Evolutionary conservation across 1,140 invertebrate genomes (phyloP), one percentile per base, ranked within the genome.

Genomic region (Heterodera carotae): DNA sequence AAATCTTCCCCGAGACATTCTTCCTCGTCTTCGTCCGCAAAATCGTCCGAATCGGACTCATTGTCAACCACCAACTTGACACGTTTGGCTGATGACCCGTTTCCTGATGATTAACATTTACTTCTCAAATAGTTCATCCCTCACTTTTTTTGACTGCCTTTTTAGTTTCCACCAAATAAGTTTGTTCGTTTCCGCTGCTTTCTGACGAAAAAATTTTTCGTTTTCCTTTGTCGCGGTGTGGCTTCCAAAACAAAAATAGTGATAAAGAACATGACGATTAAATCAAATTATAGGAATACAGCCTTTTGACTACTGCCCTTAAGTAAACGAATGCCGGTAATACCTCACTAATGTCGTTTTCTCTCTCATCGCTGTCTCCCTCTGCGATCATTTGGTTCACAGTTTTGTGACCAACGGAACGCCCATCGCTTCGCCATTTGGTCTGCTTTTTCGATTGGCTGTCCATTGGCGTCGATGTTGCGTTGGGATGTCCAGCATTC

Each of bases 21-120:
- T 8, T 56, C 72, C 27, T 39, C 62, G 29, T 76, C 75, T 25
- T 76, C 75, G n/a, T 60, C 53, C 31, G 18, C 12, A 76, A 48
- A 12, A n/a, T 74, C 25, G 15, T 39, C 39, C n/a, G n/a, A n/a
- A n/a, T n/a, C n/a, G n/a, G 12, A 66, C 10, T 66, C 33, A 6
- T 12, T 18, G 2, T 34, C 62, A 66, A 66, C 31, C 6, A 22
- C 29, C 62, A 66, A 7, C 31, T 66, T 66, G n/a, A 34, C 22
- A 10, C 29, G 62, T 31, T 66, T 66, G n/a, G 8, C 8, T 8
- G 3, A 62, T 62, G 60, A 29, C 2, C 22, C 62, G n/a, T 31
- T 66, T 66, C 3, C 12, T 43, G 6, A 43, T 8, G 12, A 53
- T 56, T 56, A 22, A 56, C 15, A 15, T 22, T 18, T 56, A 18